Conservation (phyloP, 2,888 invertebrate genomes). For the Dynastes maya region DNA sequence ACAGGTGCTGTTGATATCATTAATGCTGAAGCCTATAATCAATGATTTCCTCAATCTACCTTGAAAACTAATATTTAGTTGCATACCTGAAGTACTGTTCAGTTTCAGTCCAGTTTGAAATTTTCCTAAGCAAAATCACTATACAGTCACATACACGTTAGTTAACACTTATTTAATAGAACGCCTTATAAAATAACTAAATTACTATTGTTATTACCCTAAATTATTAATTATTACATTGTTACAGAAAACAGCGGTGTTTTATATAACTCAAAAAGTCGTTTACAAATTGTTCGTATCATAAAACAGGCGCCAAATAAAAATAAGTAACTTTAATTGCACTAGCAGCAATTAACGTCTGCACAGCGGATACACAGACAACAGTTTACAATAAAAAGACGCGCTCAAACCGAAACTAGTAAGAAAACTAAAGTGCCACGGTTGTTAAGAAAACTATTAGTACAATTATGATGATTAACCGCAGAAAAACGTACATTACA, state of each 20-base stretch:
- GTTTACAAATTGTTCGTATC: conserved; percentile 31
- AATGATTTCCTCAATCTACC: no score
- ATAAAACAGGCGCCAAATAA: conserved; percentile 40
- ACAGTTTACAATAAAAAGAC: not conserved
- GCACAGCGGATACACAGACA: not conserved
- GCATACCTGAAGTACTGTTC: no score
- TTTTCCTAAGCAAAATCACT: no score
- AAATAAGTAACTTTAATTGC: conserved; percentile 33
- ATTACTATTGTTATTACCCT: not conserved
- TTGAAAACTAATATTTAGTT: no score
- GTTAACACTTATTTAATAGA: not conserved
- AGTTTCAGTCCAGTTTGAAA: no score
- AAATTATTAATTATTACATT: not conserved
- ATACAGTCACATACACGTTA: no score
- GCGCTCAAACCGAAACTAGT: conserved; percentile 10
- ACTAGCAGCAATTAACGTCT: conserved; percentile 33
- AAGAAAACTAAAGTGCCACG: conserved; percentile 15
- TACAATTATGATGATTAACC: conserved; percentile 35
- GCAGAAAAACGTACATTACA: conserved; percentile 32
- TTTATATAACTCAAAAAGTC: conserved; percentile 11
- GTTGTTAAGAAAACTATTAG: conserved; percentile 39
- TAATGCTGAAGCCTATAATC: no score
- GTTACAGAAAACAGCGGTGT: not conserved
- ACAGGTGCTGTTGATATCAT: no score
- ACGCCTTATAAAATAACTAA: not conserved